Evolutionary conservation across 1,140 invertebrate genomes (phyloP).

Genomic region (Elymnias hypermnestra): DNA sequence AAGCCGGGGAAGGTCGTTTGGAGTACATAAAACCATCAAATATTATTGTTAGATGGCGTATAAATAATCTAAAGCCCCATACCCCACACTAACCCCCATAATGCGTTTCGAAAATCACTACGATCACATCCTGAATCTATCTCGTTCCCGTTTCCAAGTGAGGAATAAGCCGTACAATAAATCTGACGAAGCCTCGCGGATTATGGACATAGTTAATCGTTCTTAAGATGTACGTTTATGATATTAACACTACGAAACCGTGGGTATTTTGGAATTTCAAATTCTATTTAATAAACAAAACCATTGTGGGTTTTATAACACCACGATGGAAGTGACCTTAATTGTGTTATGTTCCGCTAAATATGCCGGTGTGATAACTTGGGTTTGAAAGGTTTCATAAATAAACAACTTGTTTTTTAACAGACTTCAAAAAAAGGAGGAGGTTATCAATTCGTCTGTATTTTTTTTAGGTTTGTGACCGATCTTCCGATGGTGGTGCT

Average conservation of each 20-base stretch:
- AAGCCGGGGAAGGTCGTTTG: not conserved
- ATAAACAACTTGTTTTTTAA: too few relatives aligned
- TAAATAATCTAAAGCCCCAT: slow-evolving; percentile 9
- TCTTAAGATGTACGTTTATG: slow-evolving; percentile 9
- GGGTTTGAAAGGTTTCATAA: too few relatives aligned
- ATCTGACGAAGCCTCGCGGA: slow-evolving; percentile 22
- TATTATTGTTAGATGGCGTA: not conserved
- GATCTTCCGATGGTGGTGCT: too few relatives aligned
- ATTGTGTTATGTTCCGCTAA: too few relatives aligned
- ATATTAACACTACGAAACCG: not conserved
- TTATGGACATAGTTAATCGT: slow-evolving; percentile 21
- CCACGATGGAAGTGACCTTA: too few relatives aligned
- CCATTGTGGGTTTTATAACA: too few relatives aligned
- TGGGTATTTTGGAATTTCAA: not conserved
- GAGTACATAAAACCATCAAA: not conserved
- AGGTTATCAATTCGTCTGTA: too few relatives aligned
- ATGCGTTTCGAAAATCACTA: slow-evolving; percentile 10
- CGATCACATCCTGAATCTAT: slow-evolving; percentile 11
- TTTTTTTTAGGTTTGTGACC: too few relatives aligned
- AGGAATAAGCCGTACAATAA: slow-evolving; percentile 27
- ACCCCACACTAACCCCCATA: slow-evolving; percentile 7
- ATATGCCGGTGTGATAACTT: too few relatives aligned
- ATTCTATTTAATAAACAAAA: too few relatives aligned
- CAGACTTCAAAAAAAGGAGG: too few relatives aligned
- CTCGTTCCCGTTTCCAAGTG: slow-evolving; percentile 16